These are phyloP conservation scores for Pachyrhynchus sulphureomaculatus DNA, from an alignment of 1,140 invertebrate species.

Conservation along the genomic window DNA sequence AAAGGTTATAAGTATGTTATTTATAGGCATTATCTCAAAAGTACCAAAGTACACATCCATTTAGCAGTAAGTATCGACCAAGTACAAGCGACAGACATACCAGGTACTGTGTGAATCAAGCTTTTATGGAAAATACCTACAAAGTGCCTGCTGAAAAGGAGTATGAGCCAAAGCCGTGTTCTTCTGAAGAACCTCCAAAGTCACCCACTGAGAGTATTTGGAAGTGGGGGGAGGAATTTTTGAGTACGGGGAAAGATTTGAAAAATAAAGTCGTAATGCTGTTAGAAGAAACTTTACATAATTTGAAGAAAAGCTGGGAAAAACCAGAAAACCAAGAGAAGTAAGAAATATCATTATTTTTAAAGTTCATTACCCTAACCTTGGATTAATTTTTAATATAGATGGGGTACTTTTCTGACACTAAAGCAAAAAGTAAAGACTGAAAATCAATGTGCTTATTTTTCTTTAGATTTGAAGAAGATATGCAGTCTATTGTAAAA, in stretches of 20 bases:
- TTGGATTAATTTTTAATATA: not conserved
- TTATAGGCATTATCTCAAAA: too few relatives aligned
- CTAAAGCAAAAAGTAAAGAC: too few relatives aligned
- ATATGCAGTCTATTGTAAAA: slow-evolving; percentile 22
- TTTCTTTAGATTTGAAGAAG: slow-evolving; percentile 19
- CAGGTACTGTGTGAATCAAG: slow-evolving; percentile 19
- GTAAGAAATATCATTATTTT: not conserved
- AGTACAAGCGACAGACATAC: slow-evolving; percentile 2
- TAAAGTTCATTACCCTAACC: not conserved
- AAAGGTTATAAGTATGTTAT: too few relatives aligned
- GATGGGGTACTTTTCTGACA: not conserved
- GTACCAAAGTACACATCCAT: too few relatives aligned
- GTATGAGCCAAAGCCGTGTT: slow-evolving; percentile 20
- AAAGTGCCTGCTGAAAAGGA: slow-evolving; percentile 27
- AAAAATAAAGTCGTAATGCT: slow-evolving; percentile 37
- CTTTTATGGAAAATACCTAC: slow-evolving; percentile 9
- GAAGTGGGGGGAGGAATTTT: slow-evolving; percentile 42
- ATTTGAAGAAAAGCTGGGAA: slow-evolving; percentile 25
- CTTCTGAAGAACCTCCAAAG: slow-evolving; percentile 9
- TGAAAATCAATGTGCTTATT: too few relatives aligned
- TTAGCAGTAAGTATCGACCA: too few relatives aligned
- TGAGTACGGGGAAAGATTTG: slow-evolving; percentile 38
- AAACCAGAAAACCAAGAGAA: not conserved
- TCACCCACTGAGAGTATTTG: slow-evolving; percentile 26
- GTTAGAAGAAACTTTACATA: slow-evolving; percentile 32